A percentile compares a stretch with the other conserved stretches of the same genome.
Conservation (phyloP, 2,888 invertebrate species). For the Calameuta filiformis region DNA sequence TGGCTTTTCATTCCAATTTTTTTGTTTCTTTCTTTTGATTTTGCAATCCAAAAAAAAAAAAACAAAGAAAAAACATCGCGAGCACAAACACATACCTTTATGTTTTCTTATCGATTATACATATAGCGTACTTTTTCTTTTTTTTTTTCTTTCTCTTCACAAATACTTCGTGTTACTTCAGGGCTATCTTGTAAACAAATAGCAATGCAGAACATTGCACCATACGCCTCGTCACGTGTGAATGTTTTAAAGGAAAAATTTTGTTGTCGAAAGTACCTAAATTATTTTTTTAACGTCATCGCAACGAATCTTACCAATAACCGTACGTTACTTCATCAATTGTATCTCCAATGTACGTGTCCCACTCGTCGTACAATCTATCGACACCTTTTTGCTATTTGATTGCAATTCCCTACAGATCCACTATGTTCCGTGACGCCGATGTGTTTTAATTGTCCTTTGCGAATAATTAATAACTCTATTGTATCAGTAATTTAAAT, state of each 20-base stretch:
- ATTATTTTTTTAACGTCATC: background rate
- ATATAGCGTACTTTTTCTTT: conserved; percentile 14
- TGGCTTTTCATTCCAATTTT: background rate
- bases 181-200: conserved; percentile 1
- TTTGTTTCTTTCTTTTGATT: background rate
- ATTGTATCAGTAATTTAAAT: conserved; percentile 2
- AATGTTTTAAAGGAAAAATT: background rate
- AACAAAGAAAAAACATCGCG: conserved; percentile 18
- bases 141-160: conserved; percentile 14
- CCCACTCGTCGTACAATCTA: background rate
- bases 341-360: background rate
- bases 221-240: background rate
- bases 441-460: conserved; percentile 3
- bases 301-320: background rate
- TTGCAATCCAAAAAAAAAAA: background rate
- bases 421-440: background rate
- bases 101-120: background rate
- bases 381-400: conserved; percentile 1
- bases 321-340: background rate
- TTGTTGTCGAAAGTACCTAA: background rate
- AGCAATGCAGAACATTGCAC: background rate
- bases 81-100: background rate
- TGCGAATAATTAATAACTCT: conserved; percentile 4
- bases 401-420: background rate
- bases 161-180: background rate